Percentiles rank a stretch among this genome's conserved stretches.
Conservation (phyloP, 23 tunicate species). For the Aplidium turbinatum region DNA sequence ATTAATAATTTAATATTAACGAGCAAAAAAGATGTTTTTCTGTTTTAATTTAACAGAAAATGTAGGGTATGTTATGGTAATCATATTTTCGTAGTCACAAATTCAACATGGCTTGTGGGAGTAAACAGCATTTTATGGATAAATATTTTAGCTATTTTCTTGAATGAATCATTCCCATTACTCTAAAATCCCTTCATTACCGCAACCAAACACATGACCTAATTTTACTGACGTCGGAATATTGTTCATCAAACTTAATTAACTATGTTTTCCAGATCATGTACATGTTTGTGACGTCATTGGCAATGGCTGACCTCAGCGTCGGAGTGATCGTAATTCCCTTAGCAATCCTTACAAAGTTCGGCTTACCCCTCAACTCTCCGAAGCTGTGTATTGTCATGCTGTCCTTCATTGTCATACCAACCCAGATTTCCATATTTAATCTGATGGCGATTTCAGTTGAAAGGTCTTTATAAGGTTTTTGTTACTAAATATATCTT, state of each 20-base stretch:
- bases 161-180: too few relatives aligned
- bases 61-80: too few relatives aligned
- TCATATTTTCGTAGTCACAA: too few relatives aligned
- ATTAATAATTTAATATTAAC: too few relatives aligned
- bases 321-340: conserved; percentile 70
- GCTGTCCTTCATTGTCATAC: conserved; percentile 68
- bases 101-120: too few relatives aligned
- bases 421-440: conserved; percentile 76
- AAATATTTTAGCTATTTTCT: too few relatives aligned
- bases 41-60: too few relatives aligned
- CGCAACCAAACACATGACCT: too few relatives aligned
- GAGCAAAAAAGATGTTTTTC: too few relatives aligned
- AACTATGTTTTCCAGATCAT: conserved; percentile 37
- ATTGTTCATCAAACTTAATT: neutral
- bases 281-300: conserved; percentile 68
- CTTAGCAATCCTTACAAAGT: conserved; percentile 57
- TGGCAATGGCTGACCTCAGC: conserved; percentile 60
- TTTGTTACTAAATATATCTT: neutral
- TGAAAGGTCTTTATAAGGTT: conserved; percentile 67
- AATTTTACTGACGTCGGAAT: neutral
- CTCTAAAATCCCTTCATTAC: too few relatives aligned
- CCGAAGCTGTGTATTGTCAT: conserved; percentile 44
- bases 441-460: conserved; percentile 64
- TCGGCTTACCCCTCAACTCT: conserved; percentile 57
- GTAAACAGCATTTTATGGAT: too few relatives aligned